These are phyloP conservation scores for Scaptomyza graminum DNA, from an alignment of 1,140 invertebrate genomes.

Conservation along the genomic window DNA sequence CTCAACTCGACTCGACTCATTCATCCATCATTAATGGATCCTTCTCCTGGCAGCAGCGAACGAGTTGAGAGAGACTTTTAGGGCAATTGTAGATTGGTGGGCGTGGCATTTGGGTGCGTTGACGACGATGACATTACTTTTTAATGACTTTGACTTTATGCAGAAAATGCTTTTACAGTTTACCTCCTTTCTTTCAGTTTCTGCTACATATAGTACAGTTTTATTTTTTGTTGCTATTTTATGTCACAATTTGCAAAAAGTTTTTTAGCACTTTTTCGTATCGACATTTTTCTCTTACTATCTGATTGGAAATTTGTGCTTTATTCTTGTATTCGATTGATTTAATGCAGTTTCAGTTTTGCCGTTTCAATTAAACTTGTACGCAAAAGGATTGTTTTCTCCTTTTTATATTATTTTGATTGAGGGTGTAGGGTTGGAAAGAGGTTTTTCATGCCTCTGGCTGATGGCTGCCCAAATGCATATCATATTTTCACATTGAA, in stretches of 20 bases:
- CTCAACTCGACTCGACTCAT: conserved; percentile 43
- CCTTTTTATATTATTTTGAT: not conserved
- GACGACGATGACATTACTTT: conserved; percentile 81
- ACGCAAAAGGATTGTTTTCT: too few relatives aligned
- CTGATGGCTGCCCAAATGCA: conserved; percentile 72
- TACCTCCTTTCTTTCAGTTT: conserved; percentile 37
- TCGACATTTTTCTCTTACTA: not conserved
- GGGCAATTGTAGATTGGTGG: conserved; percentile 33
- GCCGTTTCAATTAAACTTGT: conserved; percentile 19
- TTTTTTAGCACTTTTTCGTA: conserved; percentile 13
- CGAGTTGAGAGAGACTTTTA: conserved; percentile 55
- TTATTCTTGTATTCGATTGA: conserved; percentile 25
- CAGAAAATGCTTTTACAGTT: conserved; percentile 67
- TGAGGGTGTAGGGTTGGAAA: conserved; percentile 18
- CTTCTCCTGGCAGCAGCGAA: conserved; percentile 52
- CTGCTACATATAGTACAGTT: not conserved
- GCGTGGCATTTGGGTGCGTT: conserved; percentile 49
- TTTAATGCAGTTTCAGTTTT: conserved; percentile 1
- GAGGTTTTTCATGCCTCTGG: conserved; percentile 9
- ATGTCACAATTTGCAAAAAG: conserved; percentile 20
- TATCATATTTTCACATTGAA: conserved; percentile 75
- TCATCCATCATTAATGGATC: conserved; percentile 79
- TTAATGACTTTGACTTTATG: conserved; percentile 82
- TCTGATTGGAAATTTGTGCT: conserved; percentile 27
- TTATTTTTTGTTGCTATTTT: conserved; percentile 1